Evolutionary conservation across 2,888 invertebrate species (phyloP).

Genomic region (Melinaea marsaeus): DNA sequence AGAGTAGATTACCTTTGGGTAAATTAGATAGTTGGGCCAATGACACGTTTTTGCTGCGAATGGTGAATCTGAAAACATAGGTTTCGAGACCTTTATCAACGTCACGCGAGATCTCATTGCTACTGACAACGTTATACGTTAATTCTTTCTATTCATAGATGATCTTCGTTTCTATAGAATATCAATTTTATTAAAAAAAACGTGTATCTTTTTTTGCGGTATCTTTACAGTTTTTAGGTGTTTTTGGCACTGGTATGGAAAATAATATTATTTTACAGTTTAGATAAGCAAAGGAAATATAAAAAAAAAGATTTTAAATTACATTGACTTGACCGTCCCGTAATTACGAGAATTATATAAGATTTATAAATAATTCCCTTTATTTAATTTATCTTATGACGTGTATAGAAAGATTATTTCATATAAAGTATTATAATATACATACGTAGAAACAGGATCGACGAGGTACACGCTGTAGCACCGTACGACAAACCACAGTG

Average conservation of each 20-base stretch:
- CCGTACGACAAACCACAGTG: slow-evolving; percentile 49
- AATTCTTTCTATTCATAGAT: slow-evolving; percentile 1
- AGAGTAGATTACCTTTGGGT: slow-evolving; percentile 33
- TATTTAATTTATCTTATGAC: too few species aligned
- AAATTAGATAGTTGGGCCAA: slow-evolving; percentile 32
- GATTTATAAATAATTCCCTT: too few species aligned
- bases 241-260: too few species aligned
- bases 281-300: too few species aligned
- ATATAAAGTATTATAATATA: slow-evolving; percentile 8
- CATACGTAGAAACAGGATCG: slow-evolving; percentile 27
- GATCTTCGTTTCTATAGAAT: background rate
- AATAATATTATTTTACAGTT: too few species aligned
- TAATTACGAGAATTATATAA: too few species aligned
- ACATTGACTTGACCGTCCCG: too few species aligned
- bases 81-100: slow-evolving; percentile 23
- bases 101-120: slow-evolving; percentile 5
- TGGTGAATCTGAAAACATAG: slow-evolving; percentile 26
- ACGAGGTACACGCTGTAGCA: slow-evolving; percentile 35
- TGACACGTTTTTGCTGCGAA: slow-evolving; percentile 26
- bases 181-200: background rate
- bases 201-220: background rate
- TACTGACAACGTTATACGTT: slow-evolving; percentile 3
- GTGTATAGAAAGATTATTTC: too few species aligned
- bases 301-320: too few species aligned
- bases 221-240: too few species aligned